Conservation (phyloP, 2,888 invertebrate species). For the Limenitis camilla region DNA sequence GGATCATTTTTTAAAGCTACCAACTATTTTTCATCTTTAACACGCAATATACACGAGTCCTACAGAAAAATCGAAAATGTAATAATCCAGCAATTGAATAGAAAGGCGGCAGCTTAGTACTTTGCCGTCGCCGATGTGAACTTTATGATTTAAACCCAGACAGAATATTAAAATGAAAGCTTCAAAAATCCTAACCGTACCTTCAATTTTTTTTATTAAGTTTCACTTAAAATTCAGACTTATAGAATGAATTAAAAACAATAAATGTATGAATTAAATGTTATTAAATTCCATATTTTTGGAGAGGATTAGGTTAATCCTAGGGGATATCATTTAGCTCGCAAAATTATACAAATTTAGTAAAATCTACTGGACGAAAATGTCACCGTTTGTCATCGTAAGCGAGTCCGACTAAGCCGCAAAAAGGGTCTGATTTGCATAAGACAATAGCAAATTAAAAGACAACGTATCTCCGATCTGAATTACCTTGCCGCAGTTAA, state of each 20-base stretch:
- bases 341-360: slow-evolving; percentile 37
- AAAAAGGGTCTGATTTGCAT: slow-evolving; percentile 42
- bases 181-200: neutral
- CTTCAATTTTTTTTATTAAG: neutral
- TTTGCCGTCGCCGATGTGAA: neutral
- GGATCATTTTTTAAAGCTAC: neutral
- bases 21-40: neutral
- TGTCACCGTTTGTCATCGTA: slow-evolving; percentile 47
- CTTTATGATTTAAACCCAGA: slow-evolving; percentile 1
- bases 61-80: neutral
- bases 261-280: neutral
- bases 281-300: neutral
- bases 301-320: neutral
- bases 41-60: neutral
- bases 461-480: slow-evolving; percentile 32
- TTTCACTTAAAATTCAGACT: neutral
- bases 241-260: neutral
- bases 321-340: neutral
- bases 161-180: neutral
- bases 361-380: slow-evolving; percentile 40
- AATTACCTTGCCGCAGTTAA: slow-evolving; percentile 24
- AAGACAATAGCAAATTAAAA: slow-evolving; percentile 37
- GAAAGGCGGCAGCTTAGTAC: neutral
- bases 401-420: slow-evolving; percentile 35
- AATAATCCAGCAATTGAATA: neutral